Percentiles rank a stretch among this genome's conserved stretches.
phyloP scores from a whole-genome alignment of 1,140 invertebrate species.

The Venturia canescens region DNA sequence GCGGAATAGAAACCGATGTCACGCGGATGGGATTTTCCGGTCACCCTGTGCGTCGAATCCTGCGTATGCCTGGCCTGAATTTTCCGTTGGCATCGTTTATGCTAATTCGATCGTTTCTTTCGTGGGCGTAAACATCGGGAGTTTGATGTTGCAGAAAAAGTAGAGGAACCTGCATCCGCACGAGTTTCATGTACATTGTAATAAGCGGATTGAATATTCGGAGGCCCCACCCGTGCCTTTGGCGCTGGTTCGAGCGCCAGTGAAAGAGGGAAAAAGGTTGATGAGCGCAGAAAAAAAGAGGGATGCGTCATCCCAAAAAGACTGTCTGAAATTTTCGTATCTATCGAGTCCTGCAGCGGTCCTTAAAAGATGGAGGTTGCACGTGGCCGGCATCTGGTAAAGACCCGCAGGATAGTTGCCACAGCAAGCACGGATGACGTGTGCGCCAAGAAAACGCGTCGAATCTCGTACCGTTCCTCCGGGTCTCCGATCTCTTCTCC shows the following conservation, averaged over 20 bases:
- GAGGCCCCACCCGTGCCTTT: background rate
- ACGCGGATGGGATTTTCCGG: too few relatives aligned
- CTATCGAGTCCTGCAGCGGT: background rate
- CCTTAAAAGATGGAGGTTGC: slow-evolving; percentile 17
- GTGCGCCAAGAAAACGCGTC: background rate
- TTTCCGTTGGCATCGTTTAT: slow-evolving; percentile 11
- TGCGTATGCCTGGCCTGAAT: background rate
- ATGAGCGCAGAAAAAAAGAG: background rate
- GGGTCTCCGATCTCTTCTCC: background rate
- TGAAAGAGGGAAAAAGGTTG: background rate
- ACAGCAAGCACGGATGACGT: background rate
- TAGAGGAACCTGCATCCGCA: slow-evolving; percentile 1
- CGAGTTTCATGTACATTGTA: background rate
- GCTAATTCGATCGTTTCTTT: slow-evolving; percentile 12
- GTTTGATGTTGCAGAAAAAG: background rate
- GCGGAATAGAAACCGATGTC: too few relatives aligned
- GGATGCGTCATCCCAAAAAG: background rate
- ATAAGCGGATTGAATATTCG: background rate
- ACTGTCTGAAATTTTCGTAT: slow-evolving; percentile 3
- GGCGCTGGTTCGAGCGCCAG: background rate
- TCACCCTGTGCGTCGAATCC: too few relatives aligned
- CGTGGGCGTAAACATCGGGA: slow-evolving; percentile 8
- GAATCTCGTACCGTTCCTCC: background rate
- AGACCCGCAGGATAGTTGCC: background rate
- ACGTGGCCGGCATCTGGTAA: slow-evolving; percentile 6